Evolutionary conservation across 2,113 vertebrate genomes (phyloP).

Genomic region (Charina bottae): DNA sequence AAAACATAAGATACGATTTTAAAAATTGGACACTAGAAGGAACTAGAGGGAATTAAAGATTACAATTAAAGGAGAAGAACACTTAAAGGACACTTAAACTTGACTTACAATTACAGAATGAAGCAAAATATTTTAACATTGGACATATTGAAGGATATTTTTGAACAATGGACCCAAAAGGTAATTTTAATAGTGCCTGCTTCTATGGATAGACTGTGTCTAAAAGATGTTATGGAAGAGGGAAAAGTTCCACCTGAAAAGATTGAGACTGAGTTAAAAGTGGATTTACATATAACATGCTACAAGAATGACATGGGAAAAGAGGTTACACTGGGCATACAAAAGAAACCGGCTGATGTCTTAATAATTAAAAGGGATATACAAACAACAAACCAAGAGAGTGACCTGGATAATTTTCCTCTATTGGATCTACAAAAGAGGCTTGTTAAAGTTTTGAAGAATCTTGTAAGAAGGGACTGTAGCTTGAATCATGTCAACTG

Average conservation of each 20-base stretch:
- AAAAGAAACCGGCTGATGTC: not conserved
- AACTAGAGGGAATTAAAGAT: not conserved
- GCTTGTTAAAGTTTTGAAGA: not conserved
- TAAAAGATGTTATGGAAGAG: not conserved
- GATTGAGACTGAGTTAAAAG: not conserved
- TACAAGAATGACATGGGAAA: not conserved
- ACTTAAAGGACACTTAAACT: not conserved
- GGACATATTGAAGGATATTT: not conserved
- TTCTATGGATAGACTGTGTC: not conserved
- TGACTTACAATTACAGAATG: not conserved
- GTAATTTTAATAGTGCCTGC: not conserved
- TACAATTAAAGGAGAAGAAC: not conserved
- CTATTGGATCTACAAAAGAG: not conserved
- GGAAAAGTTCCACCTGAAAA: not conserved
- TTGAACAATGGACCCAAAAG: not conserved
- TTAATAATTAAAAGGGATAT: not conserved
- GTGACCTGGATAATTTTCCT: not conserved
- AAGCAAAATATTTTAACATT: not conserved
- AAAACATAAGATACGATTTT: not conserved
- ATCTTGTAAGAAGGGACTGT: not conserved
- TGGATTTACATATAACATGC: not conserved
- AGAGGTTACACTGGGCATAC: not conserved
- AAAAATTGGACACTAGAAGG: not conserved
- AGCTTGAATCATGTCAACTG: no score
- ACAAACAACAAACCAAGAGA: not conserved